phyloP scores from a whole-genome alignment of 2,888 invertebrate genomes.

The Hydrotaea diabolus region DNA sequence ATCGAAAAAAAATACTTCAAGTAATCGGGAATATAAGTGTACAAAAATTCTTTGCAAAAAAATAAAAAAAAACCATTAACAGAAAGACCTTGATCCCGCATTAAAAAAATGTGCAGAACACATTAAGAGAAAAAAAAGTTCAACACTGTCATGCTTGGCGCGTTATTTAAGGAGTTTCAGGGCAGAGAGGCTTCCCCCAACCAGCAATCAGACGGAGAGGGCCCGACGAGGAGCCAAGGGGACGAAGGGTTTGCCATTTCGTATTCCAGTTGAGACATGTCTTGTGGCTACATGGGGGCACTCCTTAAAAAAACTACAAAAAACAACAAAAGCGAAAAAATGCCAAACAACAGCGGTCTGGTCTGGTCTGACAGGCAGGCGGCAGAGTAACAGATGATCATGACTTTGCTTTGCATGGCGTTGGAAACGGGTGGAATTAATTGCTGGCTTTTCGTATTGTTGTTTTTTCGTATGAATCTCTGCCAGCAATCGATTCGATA shows the following conservation, averaged over 20 bases:
- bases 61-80: neutral
- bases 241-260: conserved; percentile 4
- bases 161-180: conserved; percentile 2
- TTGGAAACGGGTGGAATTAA: conserved; percentile 35
- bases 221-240: neutral
- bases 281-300: conserved; percentile 32
- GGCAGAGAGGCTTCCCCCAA: too few relatives aligned
- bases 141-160: conserved; percentile 12
- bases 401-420: conserved; percentile 49
- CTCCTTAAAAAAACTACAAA: conserved; percentile 58
- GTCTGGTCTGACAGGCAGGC: too few relatives aligned
- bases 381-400: conserved; percentile 57
- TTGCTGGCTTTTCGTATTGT: conserved; percentile 10
- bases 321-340: conserved; percentile 68
- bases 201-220: conserved; percentile 40
- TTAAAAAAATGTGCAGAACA: conserved; percentile 72
- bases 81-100: conserved; percentile 78
- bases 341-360: conserved; percentile 29
- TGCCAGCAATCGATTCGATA: conserved; percentile 29
- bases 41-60: neutral
- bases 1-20: neutral
- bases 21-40: neutral
- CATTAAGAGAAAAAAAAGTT: conserved; percentile 36
- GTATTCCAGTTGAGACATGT: conserved; percentile 33
- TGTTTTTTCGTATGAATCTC: conserved; percentile 20